These are phyloP conservation scores for Ennomos erosarius DNA, from an alignment of 2,888 invertebrate genomes.

Conservation along the genomic window DNA sequence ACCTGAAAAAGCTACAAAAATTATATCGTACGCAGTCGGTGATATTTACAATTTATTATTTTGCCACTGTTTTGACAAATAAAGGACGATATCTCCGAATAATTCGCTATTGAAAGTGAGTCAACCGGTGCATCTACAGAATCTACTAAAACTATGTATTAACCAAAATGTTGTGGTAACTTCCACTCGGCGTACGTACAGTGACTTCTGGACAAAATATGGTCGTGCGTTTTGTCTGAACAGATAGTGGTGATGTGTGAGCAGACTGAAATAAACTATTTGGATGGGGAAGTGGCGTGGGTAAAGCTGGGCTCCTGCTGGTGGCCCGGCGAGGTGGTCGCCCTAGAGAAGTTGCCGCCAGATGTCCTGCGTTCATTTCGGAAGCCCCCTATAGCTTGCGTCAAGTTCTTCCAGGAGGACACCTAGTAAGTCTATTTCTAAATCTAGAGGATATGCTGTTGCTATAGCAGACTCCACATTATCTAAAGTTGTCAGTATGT, in stretches of 20 bases:
- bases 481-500: neutral
- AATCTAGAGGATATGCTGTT: no score
- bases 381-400: constrained; percentile 91
- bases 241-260: constrained; percentile 87
- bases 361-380: constrained; percentile 87
- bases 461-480: no score
- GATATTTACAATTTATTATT: constrained; percentile 81
- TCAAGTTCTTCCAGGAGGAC: constrained; percentile 94
- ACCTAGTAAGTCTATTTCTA: constrained; percentile 87
- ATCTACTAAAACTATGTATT: constrained; percentile 44
- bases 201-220: constrained; percentile 75
- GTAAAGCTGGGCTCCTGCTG: constrained; percentile 92
- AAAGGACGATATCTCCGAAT: constrained; percentile 49
- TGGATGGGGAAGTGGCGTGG: constrained; percentile 93
- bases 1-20: constrained; percentile 58
- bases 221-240: constrained; percentile 79
- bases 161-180: constrained; percentile 65
- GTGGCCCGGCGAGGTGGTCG: constrained; percentile 94
- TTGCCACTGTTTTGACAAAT: constrained; percentile 81
- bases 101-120: constrained; percentile 42
- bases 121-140: constrained; percentile 45
- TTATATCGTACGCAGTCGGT: constrained; percentile 83
- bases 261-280: constrained; percentile 87
- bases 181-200: constrained; percentile 72
- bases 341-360: constrained; percentile 86